phyloP scores from a whole-genome alignment of 2,888 invertebrate genomes.

The Pseudoips prasinana region DNA sequence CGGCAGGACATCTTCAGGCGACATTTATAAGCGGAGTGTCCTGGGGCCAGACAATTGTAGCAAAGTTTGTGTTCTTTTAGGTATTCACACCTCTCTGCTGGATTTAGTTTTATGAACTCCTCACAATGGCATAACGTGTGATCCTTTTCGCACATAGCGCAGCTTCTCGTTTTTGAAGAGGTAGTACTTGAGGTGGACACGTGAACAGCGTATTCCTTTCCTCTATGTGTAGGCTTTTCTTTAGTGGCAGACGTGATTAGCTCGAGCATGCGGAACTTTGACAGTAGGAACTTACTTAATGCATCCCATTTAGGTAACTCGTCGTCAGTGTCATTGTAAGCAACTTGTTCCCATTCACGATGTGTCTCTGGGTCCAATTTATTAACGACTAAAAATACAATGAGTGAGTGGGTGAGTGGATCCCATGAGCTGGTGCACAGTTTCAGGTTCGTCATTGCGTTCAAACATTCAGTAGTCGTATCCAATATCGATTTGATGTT shows the following conservation, averaged over 20 bases:
- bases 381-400: too few species aligned
- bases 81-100: too few species aligned
- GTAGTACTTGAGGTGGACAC: neutral
- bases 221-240: too few species aligned
- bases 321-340: too few species aligned
- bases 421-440: too few species aligned
- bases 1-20: constrained; percentile 1
- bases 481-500: constrained; percentile 1
- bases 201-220: neutral
- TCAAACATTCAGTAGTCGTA: neutral
- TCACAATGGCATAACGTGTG: too few species aligned
- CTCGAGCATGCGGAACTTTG: constrained; percentile 3
- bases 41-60: constrained; percentile 3
- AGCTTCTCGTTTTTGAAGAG: neutral
- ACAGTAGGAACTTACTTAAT: too few species aligned
- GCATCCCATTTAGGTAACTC: too few species aligned
- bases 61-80: constrained; percentile 1
- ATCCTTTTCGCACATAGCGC: constrained; percentile 1
- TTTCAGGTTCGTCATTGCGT: neutral
- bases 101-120: constrained; percentile 1
- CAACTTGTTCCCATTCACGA: too few species aligned
- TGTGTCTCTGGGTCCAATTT: too few species aligned
- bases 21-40: too few species aligned
- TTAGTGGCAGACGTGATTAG: neutral
- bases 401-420: too few species aligned